Base-by-base conservation (phyloP, 2,113 vertebrate genomes). In the Chamaetylas fuelleborni region DNA sequence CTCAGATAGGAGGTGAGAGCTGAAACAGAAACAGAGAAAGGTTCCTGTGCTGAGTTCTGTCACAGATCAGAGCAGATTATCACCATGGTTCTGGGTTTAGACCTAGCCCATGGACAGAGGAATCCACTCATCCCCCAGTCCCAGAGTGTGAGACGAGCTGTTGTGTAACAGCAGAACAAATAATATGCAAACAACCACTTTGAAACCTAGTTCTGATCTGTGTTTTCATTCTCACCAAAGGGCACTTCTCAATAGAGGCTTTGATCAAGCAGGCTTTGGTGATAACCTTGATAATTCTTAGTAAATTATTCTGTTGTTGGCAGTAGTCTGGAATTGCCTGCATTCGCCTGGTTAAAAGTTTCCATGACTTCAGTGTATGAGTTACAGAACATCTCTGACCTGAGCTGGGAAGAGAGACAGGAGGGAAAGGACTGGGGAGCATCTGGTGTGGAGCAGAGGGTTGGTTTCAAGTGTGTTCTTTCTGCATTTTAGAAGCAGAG, bases 301-400 rank as follows among this genome's bases (percentile, higher is more conserved):
- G 34, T 25, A 38, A 79, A 87, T 69, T 50, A 33, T 51, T 70
- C 67, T 77, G 34, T 60, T 67, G 17, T 58, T 90, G 64, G 50
- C 83, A 86, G 45, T 23, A 58, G 51, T 23, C 40, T 80, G 85
- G 58, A 89, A 56, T 8, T 38, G 29, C 47, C 91, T 70, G 29
- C 10, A 1, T 50, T 50, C 19, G 3, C 45, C 11, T 19, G 51
- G 78, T 14, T 62, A n/a, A 56, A 77, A 62, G 45, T 36, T 86
- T 58, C 81, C 62, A 20, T 45, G 33, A 4, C 19, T 45, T 74
- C 47, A 45, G 28, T 0, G 3, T 8, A 0, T 0, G 14, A 19
- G 0, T 28, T 80, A 60, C 10, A 13, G 50, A 80, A 20, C 14
- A 28, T 10, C 51, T 38, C 3, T 15, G 28, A 11, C 1, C 33